Conservation (phyloP, 53 echinoderm and acorn worm genomes). For the Echinarachnius parma region DNA sequence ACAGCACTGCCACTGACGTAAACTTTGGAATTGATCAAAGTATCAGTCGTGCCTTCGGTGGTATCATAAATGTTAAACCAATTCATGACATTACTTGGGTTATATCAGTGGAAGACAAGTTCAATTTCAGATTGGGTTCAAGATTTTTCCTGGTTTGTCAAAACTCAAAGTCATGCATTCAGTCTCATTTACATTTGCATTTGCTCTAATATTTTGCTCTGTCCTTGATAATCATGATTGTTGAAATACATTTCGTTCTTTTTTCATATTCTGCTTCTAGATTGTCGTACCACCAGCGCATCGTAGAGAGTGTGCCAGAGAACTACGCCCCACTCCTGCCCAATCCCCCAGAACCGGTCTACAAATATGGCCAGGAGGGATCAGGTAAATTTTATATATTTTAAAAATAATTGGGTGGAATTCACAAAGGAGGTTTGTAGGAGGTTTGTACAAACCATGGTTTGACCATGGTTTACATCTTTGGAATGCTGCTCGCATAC, state of each 20-base stretch:
- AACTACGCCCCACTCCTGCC: conserved; percentile 69
- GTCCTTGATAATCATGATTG: background rate
- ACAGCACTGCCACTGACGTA: too few species aligned
- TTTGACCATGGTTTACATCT: too few species aligned
- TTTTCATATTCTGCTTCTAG: conserved; percentile 8
- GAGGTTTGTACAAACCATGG: too few species aligned
- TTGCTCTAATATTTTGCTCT: background rate
- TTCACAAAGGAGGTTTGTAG: too few species aligned
- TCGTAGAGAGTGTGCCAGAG: conserved; percentile 86
- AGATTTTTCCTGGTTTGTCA: too few species aligned
- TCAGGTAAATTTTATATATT: conserved; percentile 82
- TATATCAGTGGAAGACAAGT: background rate
- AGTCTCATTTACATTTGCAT: background rate
- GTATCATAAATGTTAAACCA: too few species aligned
- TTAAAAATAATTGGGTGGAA: too few species aligned
- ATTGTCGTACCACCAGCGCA: conserved; percentile 90
- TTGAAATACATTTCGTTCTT: background rate
- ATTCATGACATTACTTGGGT: background rate
- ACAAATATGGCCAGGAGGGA: conserved; percentile 89
- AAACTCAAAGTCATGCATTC: background rate
- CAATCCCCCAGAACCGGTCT: conserved; percentile 71
- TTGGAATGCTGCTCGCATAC: too few species aligned
- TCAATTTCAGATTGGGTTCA: too few species aligned
- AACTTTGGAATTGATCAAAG: too few species aligned
- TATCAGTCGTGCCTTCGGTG: too few species aligned